These are phyloP conservation scores for Rhinatrema bivittatum DNA, from an alignment of 2,797 vertebrate genomes.

Conservation along the genomic window DNA sequence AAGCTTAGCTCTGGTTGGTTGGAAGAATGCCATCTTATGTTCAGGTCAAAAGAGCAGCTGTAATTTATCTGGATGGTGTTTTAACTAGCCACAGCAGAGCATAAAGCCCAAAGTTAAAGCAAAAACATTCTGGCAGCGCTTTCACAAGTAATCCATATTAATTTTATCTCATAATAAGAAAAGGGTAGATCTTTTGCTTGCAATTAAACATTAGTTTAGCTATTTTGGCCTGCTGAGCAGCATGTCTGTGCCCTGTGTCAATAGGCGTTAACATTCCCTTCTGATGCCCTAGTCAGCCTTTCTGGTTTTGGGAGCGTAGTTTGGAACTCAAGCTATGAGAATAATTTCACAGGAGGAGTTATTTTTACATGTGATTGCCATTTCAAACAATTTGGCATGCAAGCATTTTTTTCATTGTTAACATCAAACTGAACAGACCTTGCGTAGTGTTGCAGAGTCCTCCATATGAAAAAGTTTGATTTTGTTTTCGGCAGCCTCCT, in stretches of 20 bases:
- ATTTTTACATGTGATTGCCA: slow-evolving; percentile 7
- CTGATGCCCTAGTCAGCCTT: too few species aligned
- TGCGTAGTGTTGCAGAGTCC: neutral
- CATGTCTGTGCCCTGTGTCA: slow-evolving; percentile 16
- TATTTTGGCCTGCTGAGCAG: slow-evolving; percentile 14
- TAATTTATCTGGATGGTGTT: slow-evolving; percentile 50
- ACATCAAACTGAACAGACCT: slow-evolving; percentile 7
- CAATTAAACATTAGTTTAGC: slow-evolving; percentile 21
- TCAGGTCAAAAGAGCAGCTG: slow-evolving; percentile 58
- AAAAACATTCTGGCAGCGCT: too few species aligned
- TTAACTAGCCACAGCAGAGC: slow-evolving; percentile 38
- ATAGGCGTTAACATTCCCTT: too few species aligned
- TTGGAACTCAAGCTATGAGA: slow-evolving; percentile 19
- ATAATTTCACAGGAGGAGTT: slow-evolving; percentile 18
- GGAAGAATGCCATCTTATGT: slow-evolving; percentile 50
- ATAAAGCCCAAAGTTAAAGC: slow-evolving; percentile 34
- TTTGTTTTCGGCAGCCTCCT: neutral
- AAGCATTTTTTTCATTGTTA: neutral
- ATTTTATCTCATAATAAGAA: too few species aligned
- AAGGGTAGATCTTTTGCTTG: slow-evolving; percentile 21
- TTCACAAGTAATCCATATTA: too few species aligned
- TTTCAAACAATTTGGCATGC: slow-evolving; percentile 21
- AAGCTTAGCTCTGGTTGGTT: slow-evolving; percentile 46
- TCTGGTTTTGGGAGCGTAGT: too few species aligned
- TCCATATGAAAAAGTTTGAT: too few species aligned